A percentile compares a stretch with the other conserved stretches of the same genome.
phyloP scores from a whole-genome alignment of 1,140 invertebrate species.

The Oryctes rhinoceros region DNA sequence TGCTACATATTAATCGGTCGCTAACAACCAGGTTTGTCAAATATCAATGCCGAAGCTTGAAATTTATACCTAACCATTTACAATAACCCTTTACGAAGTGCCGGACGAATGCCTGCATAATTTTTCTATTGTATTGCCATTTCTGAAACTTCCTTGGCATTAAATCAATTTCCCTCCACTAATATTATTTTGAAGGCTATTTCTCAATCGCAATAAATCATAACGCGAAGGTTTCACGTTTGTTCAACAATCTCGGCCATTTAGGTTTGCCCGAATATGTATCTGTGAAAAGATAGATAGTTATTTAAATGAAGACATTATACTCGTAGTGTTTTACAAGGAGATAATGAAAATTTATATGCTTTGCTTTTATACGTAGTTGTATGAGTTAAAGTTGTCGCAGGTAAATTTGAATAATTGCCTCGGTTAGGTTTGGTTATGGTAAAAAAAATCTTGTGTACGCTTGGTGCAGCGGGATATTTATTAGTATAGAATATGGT shows the following conservation, averaged over 20 bases:
- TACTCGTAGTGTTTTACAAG: constrained; percentile 17
- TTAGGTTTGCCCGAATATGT: constrained; percentile 26
- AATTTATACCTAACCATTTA: background rate
- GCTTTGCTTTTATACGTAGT: constrained; percentile 27
- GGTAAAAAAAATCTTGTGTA: background rate
- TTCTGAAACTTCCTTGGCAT: background rate
- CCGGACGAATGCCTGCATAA: constrained; percentile 8
- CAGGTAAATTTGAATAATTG: constrained; percentile 31
- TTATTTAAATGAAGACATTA: constrained; percentile 37
- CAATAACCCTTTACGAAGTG: background rate
- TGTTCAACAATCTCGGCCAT: background rate
- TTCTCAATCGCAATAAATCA: constrained; percentile 25
- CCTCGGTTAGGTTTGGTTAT: background rate
- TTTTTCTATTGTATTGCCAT: constrained; percentile 22
- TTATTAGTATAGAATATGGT: constrained; percentile 29
- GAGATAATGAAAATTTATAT: constrained; percentile 37
- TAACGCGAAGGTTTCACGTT: constrained; percentile 22
- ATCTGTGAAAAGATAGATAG: constrained; percentile 25
- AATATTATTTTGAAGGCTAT: constrained; percentile 19
- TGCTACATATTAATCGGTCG: background rate
- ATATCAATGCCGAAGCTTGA: constrained; percentile 10
- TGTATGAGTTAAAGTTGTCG: constrained; percentile 6
- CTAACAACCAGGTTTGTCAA: background rate
- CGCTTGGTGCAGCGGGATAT: background rate
- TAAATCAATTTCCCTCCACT: constrained; percentile 20